Conservation (phyloP, 2,888 invertebrate genomes). For the Boloria euphrosyne region DNA sequence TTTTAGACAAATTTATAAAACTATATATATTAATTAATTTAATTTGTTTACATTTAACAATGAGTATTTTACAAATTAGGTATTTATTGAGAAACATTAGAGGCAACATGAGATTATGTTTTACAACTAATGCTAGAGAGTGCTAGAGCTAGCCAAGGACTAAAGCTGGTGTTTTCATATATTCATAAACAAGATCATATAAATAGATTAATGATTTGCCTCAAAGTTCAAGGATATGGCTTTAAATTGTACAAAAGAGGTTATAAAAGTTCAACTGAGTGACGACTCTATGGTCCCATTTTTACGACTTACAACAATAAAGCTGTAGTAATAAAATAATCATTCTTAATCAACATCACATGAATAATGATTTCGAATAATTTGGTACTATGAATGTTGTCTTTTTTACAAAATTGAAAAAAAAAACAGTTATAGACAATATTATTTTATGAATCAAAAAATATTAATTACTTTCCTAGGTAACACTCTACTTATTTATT, state of each 20-base stretch:
- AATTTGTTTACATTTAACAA: not conserved
- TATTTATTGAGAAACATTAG: too few species aligned
- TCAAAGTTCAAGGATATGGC: slow-evolving; percentile 71
- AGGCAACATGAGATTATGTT: too few species aligned
- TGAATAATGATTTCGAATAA: slow-evolving; percentile 3
- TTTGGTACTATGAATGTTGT: not conserved
- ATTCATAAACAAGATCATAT: too few species aligned
- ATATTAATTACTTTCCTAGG: too few species aligned
- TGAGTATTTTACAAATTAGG: too few species aligned
- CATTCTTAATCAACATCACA: not conserved
- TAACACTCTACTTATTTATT: too few species aligned
- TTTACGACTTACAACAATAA: not conserved
- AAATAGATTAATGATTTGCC: slow-evolving; percentile 42
- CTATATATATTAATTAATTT: slow-evolving; percentile 5
- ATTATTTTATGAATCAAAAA: too few species aligned
- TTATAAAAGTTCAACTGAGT: slow-evolving; percentile 72
- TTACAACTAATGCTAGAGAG: too few species aligned
- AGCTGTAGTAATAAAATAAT: not conserved
- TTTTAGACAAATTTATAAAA: slow-evolving; percentile 22
- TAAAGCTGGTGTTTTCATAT: too few species aligned
- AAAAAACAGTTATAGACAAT: too few species aligned
- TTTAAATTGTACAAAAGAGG: slow-evolving; percentile 71
- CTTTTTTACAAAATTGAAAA: too few species aligned
- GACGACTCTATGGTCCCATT: slow-evolving; percentile 63
- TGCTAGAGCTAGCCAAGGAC: too few species aligned